Base-by-base conservation (phyloP, 2,888 invertebrate species). In the Tetropium fuscum region DNA sequence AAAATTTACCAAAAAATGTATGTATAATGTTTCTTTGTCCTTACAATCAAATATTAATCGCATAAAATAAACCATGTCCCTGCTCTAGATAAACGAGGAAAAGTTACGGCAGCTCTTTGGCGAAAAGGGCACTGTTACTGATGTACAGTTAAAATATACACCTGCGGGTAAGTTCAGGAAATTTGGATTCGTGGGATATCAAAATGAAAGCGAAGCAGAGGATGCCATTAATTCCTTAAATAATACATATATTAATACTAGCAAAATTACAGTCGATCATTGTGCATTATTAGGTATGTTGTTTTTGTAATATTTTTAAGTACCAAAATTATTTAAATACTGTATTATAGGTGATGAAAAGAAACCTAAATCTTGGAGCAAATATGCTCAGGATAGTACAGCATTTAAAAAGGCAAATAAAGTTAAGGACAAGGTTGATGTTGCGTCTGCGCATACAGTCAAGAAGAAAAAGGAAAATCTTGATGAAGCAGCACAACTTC, bases 331-430 rank as follows among this genome's bases (percentile, higher is more conserved):
- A n/a, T n/a, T n/a, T n/a, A n/a, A n/a, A n/a, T n/a, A n/a, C n/a
- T n/a, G n/a, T n/a, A n/a, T n/a, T n/a, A n/a, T n/a, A 78, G 86
- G 86, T 30, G 88, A 88, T 75, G 77, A 86, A 34, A 85, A 85
- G 48, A 97, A 97, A 80, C 94, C 95, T 1, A 88, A 93, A 80
- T 88, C 97, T 0, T 97, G 97, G 96, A 97, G 96, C 80, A 96
- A 95, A 83, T 91, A 97, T 83, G 88, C 95, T 0, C 80, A 87
- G 27, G 94, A 94, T 59, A 93, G 91, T 78, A 87, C 88, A 57
- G 87, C 87, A 3, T 87, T 85, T 72, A 86, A 87, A 71, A 87
- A 85, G 64, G 73, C 83, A 16, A 83, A 53, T 70, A 78, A 63
- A 62, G 70, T 68, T 7, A 71, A 78, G 44, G 63, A 65, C 44